These are phyloP conservation scores for Tetranychus cinnabarinus DNA, from an alignment of 1,140 invertebrate species.

Conservation along the genomic window DNA sequence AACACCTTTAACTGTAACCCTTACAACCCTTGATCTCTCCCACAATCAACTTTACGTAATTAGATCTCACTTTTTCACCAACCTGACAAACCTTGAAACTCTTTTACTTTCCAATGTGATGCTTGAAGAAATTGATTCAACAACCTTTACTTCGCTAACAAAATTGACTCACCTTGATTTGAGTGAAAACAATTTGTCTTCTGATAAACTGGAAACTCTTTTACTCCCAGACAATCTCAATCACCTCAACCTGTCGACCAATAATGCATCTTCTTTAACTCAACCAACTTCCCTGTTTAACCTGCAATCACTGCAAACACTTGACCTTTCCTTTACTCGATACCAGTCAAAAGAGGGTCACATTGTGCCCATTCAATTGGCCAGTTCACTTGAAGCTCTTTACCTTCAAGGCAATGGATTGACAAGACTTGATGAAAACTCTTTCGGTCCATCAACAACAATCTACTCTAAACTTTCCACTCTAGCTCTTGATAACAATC, in stretches of 20 bases:
- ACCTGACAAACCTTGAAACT: slow-evolving; percentile 18
- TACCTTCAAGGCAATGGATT: background rate
- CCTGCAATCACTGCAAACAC: too few relatives aligned
- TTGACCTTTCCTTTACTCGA: too few relatives aligned
- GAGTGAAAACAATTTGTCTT: slow-evolving; percentile 37
- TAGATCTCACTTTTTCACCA: slow-evolving; percentile 29
- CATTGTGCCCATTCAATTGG: too few relatives aligned
- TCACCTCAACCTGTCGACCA: slow-evolving; percentile 37
- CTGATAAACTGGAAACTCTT: slow-evolving; percentile 8
- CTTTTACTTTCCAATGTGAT: slow-evolving; percentile 30
- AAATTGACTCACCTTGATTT: slow-evolving; percentile 43
- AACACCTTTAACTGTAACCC: slow-evolving; percentile 28
- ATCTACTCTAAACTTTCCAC: too few relatives aligned
- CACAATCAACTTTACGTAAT: slow-evolving; percentile 27
- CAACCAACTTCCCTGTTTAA: too few relatives aligned
- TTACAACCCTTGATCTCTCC: slow-evolving; percentile 34
- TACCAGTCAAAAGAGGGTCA: too few relatives aligned
- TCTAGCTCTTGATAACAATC: too few relatives aligned
- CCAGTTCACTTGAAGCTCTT: background rate
- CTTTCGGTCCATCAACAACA: too few relatives aligned
- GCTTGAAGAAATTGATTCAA: slow-evolving; percentile 31
- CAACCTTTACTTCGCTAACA: slow-evolving; percentile 35
- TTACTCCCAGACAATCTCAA: slow-evolving; percentile 5
- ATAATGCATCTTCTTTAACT: slow-evolving; percentile 32
- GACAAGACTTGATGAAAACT: background rate